Base-by-base conservation (phyloP, 2,113 vertebrate species). In the Saccopteryx bilineata region DNA sequence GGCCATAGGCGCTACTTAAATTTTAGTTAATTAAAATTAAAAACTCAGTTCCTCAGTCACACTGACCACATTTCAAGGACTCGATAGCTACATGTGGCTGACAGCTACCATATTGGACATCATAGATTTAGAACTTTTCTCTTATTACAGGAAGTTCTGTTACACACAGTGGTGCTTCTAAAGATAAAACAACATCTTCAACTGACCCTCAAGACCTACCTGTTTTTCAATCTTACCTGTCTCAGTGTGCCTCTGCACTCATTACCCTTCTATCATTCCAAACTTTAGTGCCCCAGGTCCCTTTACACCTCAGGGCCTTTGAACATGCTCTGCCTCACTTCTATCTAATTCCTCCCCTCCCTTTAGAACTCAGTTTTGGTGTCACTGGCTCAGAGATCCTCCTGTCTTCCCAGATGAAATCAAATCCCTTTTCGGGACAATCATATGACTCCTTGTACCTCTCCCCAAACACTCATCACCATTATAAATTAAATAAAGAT, bases 241-340 rank as follows among this genome's bases (percentile, higher is more conserved):
- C 8, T 31, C 2, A 0, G 28, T 7, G 2, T 19, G 10, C 50
- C 18, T 56, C 61, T 26, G 13, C 9, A 4, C 23, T 9, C n/a
- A 26, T 1, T 6, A 14, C 33, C n/a, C 33, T 56, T 19, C 14
- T 7, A 11, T 24, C 9, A 8, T 31, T 68, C 48, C 24, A 69
- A 13, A 24, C 52, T n/a, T 52, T 52, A 13, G 19, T 9, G 26
- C 68, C n/a, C 52, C 13, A 9, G 12, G 23, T 39, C 50, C 46
- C 52, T 74, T 52, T 46, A 4, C 26, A 24, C 52, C 61, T n/a
- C n/a, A 11, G 66, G 39, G 17, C 46, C 68, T 75, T 54, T 61
- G 60, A 13, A 76, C 21, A 5, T 66, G 10, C 10, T 4, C 5
- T n/a, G 65, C 31, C 84, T 28, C 61, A n/a, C 61, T 28, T 33